phyloP scores from a whole-genome alignment of 2,113 vertebrate genomes.

The Carassius auratus region DNA sequence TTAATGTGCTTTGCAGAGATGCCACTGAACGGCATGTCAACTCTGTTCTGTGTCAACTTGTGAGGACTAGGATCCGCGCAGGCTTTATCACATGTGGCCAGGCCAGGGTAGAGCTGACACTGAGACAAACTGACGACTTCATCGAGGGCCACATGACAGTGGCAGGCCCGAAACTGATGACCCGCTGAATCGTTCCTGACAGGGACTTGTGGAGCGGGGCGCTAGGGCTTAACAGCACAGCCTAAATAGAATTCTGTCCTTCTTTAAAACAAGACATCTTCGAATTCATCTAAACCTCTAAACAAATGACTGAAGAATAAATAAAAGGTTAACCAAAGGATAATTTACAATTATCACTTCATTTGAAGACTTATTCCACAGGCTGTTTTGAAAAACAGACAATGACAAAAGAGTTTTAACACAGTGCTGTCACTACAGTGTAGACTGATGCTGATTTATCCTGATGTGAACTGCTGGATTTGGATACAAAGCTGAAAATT shows the following conservation, averaged over 20 bases:
- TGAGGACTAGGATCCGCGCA: neutral
- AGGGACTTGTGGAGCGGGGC: conserved; percentile 43
- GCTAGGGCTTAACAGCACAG: conserved; percentile 36
- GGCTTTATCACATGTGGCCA: conserved; percentile 49
- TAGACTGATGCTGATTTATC: neutral
- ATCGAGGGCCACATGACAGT: conserved; percentile 55
- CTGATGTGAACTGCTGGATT: neutral
- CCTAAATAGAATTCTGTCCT: conserved; percentile 20
- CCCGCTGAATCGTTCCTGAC: conserved; percentile 50
- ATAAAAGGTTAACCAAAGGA: conserved; percentile 38
- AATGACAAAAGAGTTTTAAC: neutral
- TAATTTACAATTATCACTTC: neutral
- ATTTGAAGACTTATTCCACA: neutral
- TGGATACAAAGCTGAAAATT: neutral
- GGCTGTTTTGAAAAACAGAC: neutral
- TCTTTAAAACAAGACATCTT: conserved; percentile 21
- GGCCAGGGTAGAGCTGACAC: conserved; percentile 24
- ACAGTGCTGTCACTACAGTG: neutral
- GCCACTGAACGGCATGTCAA: conserved; percentile 27
- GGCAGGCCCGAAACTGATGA: conserved; percentile 53
- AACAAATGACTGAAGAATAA: conserved; percentile 14
- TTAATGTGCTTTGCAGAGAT: conserved; percentile 31
- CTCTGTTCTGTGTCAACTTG: conserved; percentile 30
- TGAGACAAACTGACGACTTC: conserved; percentile 46
- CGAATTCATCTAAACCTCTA: neutral